These are phyloP conservation scores for Lasioglossum morio DNA, from an alignment of 2,888 invertebrate genomes.

Conservation along the genomic window DNA sequence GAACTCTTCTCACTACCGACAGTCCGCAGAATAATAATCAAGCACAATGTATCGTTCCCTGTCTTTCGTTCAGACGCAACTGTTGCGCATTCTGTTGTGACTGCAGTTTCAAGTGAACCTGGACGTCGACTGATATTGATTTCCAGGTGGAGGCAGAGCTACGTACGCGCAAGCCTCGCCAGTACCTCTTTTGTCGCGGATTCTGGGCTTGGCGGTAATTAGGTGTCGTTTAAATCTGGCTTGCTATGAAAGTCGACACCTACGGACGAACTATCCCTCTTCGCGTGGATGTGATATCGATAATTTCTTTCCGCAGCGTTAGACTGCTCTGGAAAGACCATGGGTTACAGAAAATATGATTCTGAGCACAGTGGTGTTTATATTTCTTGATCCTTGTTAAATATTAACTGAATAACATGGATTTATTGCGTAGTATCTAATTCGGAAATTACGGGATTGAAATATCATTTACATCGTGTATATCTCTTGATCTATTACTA, in stretches of 20 bases:
- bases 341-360: background rate
- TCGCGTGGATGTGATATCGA: constrained; percentile 14
- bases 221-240: constrained; percentile 54
- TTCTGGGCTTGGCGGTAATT: constrained; percentile 61
- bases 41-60: constrained; percentile 43
- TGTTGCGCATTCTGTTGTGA: constrained; percentile 78
- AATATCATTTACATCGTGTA: background rate
- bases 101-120: constrained; percentile 68
- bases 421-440: background rate
- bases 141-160: constrained; percentile 63
- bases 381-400: background rate
- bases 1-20: constrained; percentile 35
- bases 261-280: background rate
- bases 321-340: background rate
- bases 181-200: constrained; percentile 35
- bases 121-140: constrained; percentile 79
- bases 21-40: constrained; percentile 9
- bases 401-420: background rate
- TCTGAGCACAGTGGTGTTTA: background rate
- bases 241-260: constrained; percentile 28
- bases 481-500: background rate
- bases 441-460: background rate
- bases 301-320: background rate
- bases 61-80: constrained; percentile 68
- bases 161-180: constrained; percentile 76